These are phyloP conservation scores for Rhysida immarginata DNA, from an alignment of 1,140 invertebrate species.

Conservation along the genomic window DNA sequence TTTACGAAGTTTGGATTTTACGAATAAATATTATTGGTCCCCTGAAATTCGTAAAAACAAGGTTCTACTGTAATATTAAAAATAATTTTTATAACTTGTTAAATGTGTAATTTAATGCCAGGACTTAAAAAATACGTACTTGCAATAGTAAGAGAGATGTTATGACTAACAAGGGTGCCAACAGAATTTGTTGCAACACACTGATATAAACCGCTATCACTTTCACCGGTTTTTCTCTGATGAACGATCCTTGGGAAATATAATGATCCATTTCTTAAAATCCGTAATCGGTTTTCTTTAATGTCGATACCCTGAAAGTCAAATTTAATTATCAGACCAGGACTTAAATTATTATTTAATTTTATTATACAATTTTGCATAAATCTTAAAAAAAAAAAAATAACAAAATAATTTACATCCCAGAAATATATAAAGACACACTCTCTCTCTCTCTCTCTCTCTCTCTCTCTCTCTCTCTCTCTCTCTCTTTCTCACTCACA, in stretches of 20 bases:
- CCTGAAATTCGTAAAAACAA: no score
- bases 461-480: no score
- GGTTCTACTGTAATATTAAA: no score
- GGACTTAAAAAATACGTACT: neutral
- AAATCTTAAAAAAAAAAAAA: no score
- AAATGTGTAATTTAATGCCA: neutral
- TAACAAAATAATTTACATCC: no score
- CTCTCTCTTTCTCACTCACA: no score
- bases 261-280: slow-evolving; percentile 28
- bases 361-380: no score
- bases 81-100: slow-evolving; percentile 16
- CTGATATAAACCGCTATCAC: slow-evolving; percentile 56
- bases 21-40: no score
- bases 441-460: no score
- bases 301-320: slow-evolving; percentile 16
- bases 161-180: slow-evolving; percentile 24
- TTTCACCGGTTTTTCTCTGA: slow-evolving; percentile 17
- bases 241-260: slow-evolving; percentile 22
- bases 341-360: no score
- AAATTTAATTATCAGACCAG: no score
- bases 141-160: neutral
- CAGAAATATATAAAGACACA: no score
- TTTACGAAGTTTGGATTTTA: slow-evolving; percentile 31
- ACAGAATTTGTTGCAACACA: slow-evolving; percentile 51
- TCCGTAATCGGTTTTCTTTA: slow-evolving; percentile 16